Evolutionary conservation across 1,140 invertebrate species (phyloP).

Genomic region (Brachionus paranguensis): DNA sequence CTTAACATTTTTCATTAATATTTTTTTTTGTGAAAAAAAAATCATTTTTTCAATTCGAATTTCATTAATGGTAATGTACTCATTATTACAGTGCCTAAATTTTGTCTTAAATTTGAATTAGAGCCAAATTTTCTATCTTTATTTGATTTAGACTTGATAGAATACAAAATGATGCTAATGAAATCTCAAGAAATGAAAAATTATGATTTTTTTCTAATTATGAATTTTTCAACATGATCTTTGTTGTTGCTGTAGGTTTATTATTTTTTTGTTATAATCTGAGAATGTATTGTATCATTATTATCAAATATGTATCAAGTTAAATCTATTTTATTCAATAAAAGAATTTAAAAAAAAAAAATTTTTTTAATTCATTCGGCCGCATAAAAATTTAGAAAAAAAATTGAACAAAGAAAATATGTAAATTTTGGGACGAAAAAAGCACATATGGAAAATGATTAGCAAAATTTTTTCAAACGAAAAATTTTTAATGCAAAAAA

Average conservation of each 20-base stretch:
- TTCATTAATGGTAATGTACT: background rate
- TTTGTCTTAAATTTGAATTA: background rate
- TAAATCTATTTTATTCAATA: no score
- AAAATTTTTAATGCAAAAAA: no score
- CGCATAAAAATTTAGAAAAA: no score
- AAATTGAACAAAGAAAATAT: no score
- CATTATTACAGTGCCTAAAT: background rate
- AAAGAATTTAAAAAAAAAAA: no score
- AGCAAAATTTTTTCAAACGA: no score
- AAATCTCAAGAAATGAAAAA: background rate
- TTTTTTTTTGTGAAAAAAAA: background rate
- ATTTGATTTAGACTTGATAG: background rate
- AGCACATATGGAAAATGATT: no score
- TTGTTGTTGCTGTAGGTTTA: background rate
- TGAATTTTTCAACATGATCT: background rate
- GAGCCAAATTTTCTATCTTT: background rate
- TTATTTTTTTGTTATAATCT: background rate
- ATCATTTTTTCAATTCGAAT: background rate
- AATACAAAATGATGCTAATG: background rate
- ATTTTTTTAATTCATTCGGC: no score
- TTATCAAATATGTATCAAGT: no score
- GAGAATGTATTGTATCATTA: no score
- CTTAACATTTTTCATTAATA: slow-evolving; percentile 17
- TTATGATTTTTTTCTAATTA: background rate
- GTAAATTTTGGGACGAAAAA: no score